phyloP scores from a whole-genome alignment of 1,140 invertebrate genomes.

The Tribolium castaneum region DNA sequence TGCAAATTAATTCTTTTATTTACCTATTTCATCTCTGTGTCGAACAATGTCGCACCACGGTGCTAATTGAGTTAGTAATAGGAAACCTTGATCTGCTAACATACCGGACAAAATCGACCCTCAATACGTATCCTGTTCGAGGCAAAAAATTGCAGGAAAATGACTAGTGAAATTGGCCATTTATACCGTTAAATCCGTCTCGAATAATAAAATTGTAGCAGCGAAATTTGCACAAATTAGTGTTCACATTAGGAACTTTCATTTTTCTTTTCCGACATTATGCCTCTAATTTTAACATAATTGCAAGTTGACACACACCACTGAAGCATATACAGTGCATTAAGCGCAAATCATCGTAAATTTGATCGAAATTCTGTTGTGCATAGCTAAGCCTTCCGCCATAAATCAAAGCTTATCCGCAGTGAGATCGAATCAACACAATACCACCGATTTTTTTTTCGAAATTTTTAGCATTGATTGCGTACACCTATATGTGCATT shows the following conservation, averaged over 20 bases:
- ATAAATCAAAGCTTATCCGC: not conserved
- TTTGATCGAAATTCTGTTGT: not conserved
- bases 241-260: not conserved
- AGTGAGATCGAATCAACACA: not conserved
- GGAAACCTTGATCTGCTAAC: conserved; percentile 18
- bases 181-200: conserved; percentile 2
- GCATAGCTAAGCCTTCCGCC: not conserved
- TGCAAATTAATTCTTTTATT: conserved; percentile 3
- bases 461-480: not conserved
- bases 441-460: not conserved
- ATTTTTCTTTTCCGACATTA: not conserved
- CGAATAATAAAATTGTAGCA: not conserved
- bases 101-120: conserved; percentile 2
- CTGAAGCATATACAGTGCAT: not conserved
- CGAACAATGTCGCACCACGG: not conserved
- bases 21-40: not conserved
- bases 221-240: not conserved
- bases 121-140: conserved; percentile 19
- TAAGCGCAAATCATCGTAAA: not conserved
- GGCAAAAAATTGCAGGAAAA: not conserved
- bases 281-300: conserved; percentile 1
- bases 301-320: not conserved
- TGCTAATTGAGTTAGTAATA: conserved; percentile 2
- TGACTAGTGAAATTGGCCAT: not conserved
- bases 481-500: not conserved